Conservation (phyloP, 2,888 invertebrate species). For the Erynnis tages region DNA sequence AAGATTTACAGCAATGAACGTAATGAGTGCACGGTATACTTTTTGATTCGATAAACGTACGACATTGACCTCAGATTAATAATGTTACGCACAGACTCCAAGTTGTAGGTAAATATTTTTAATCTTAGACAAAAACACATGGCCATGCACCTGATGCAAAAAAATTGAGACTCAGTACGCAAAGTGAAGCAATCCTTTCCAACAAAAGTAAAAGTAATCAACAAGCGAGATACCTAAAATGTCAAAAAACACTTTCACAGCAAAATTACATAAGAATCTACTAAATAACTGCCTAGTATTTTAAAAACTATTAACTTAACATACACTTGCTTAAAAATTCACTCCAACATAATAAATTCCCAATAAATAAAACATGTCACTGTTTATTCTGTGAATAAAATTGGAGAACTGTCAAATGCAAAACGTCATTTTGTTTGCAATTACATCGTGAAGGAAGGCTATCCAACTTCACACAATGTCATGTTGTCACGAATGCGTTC, state of each 20-base stretch:
- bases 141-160: slow-evolving; percentile 16
- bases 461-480: slow-evolving; percentile 15
- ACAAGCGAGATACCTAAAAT: slow-evolving; percentile 55
- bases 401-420: slow-evolving; percentile 52
- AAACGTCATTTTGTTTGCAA: slow-evolving; percentile 39
- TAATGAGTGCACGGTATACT: slow-evolving; percentile 16
- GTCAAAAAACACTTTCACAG: slow-evolving; percentile 46
- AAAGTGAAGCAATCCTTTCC: slow-evolving; percentile 26
- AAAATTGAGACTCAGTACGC: slow-evolving; percentile 6
- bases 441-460: not conserved
- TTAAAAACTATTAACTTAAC: slow-evolving; percentile 29
- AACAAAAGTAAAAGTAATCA: slow-evolving; percentile 59
- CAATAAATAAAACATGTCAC: slow-evolving; percentile 42
- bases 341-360: slow-evolving; percentile 35
- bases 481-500: slow-evolving; percentile 31
- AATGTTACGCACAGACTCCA: slow-evolving; percentile 7
- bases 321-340: slow-evolving; percentile 33
- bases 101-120: slow-evolving; percentile 15
- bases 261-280: slow-evolving; percentile 39
- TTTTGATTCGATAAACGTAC: slow-evolving; percentile 36
- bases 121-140: slow-evolving; percentile 13
- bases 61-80: slow-evolving; percentile 40
- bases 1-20: slow-evolving; percentile 13
- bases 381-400: slow-evolving; percentile 52
- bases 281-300: slow-evolving; percentile 26